These are phyloP conservation scores for Leptinotarsa lineolata DNA, from an alignment of 1,140 invertebrate species.

Conservation along the genomic window DNA sequence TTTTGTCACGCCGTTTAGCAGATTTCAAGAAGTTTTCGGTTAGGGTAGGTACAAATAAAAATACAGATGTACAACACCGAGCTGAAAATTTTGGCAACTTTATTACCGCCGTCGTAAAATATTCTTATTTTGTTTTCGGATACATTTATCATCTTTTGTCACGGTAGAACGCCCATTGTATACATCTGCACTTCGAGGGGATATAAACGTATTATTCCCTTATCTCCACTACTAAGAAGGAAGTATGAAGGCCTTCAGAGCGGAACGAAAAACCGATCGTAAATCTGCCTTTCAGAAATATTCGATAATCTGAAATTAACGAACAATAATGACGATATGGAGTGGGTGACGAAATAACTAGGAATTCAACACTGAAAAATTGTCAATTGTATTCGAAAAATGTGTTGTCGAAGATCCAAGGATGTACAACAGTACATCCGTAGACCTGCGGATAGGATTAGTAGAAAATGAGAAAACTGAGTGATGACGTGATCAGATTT, in stretches of 20 bases:
- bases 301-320: constrained; percentile 3
- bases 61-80: constrained; percentile 17
- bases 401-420: too few relatives aligned
- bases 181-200: constrained; percentile 1
- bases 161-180: constrained; percentile 23
- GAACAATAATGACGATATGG: not conserved
- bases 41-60: constrained; percentile 13
- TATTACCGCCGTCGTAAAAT: constrained; percentile 21
- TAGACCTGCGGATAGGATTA: too few relatives aligned
- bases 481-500: too few relatives aligned
- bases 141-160: constrained; percentile 24
- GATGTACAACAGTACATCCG: too few relatives aligned
- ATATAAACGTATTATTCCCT: constrained; percentile 16
- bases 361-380: too few relatives aligned
- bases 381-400: too few relatives aligned
- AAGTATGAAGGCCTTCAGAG: not conserved
- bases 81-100: constrained; percentile 22
- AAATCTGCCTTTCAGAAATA: not conserved
- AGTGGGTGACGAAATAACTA: not conserved
- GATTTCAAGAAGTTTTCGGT: constrained; percentile 14
- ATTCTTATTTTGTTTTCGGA: constrained; percentile 22
- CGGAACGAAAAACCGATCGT: not conserved
- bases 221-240: not conserved
- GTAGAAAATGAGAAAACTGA: too few relatives aligned
- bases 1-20: constrained; percentile 18